Evolutionary conservation across 2,797 vertebrate genomes (phyloP).

Genomic region (Pipistrellus nathusii): DNA sequence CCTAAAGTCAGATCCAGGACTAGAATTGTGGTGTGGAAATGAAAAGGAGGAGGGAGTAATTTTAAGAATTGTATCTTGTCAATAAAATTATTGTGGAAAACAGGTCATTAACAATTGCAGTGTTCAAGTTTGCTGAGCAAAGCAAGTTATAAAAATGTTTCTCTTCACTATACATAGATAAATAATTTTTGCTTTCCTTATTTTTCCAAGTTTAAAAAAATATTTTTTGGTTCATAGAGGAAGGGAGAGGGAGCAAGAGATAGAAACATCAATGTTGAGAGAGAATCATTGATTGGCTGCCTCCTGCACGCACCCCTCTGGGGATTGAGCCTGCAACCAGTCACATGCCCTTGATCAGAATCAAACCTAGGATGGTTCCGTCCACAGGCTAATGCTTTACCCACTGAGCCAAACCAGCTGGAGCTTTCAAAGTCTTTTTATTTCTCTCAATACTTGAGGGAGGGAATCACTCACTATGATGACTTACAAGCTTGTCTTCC

Average conservation of each 20-base stretch:
- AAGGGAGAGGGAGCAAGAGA: too few relatives aligned
- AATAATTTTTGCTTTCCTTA: background rate
- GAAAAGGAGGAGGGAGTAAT: background rate
- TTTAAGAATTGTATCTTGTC: slow-evolving; percentile 3
- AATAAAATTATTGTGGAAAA: background rate
- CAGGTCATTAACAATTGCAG: background rate
- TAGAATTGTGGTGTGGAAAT: background rate
- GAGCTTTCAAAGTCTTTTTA: background rate
- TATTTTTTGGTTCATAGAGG: too few relatives aligned
- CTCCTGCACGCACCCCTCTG: too few relatives aligned
- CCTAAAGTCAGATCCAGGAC: background rate
- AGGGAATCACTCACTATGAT: background rate
- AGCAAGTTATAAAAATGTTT: background rate
- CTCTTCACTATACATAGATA: background rate
- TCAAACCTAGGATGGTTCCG: too few relatives aligned
- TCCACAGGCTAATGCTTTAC: too few relatives aligned
- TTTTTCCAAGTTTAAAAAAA: background rate
- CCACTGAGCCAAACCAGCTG: too few relatives aligned
- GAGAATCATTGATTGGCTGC: too few relatives aligned
- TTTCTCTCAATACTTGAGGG: background rate
- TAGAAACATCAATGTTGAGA: too few relatives aligned
- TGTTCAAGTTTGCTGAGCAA: background rate
- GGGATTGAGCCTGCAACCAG: too few relatives aligned
- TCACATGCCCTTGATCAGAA: too few relatives aligned
- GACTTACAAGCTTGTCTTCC: background rate